Conservation (phyloP, 2,888 invertebrate species). For the Elegia similella region DNA sequence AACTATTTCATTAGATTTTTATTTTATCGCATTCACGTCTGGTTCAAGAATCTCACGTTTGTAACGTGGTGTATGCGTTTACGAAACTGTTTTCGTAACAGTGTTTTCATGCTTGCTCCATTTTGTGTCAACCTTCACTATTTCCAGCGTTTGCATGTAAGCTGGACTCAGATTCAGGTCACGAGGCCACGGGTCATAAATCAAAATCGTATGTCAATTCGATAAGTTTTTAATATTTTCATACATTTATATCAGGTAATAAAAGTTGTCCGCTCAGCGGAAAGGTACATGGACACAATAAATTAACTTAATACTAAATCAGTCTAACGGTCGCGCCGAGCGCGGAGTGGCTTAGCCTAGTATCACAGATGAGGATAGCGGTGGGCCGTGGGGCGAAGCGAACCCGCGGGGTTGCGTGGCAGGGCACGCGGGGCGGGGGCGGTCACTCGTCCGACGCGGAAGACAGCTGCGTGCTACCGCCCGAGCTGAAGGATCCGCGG, state of each 20-base stretch:
- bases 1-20: neutral
- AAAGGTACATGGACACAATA: slow-evolving; percentile 80
- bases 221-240: slow-evolving; percentile 57
- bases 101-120: slow-evolving; percentile 24
- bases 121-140: slow-evolving; percentile 36
- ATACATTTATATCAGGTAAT: slow-evolving; percentile 71
- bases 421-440: slow-evolving; percentile 45
- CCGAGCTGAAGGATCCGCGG: slow-evolving; percentile 84
- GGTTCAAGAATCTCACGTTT: slow-evolving; percentile 8
- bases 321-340: slow-evolving; percentile 79
- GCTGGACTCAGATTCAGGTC: slow-evolving; percentile 26
- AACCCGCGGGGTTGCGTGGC: slow-evolving; percentile 47
- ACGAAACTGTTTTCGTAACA: slow-evolving; percentile 22
- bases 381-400: slow-evolving; percentile 72
- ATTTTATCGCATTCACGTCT: slow-evolving; percentile 2
- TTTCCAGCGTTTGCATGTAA: slow-evolving; percentile 29
- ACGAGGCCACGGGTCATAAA: slow-evolving; percentile 44
- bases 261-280: slow-evolving; percentile 77
- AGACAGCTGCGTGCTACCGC: slow-evolving; percentile 83
- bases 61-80: slow-evolving; percentile 11
- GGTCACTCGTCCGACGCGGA: slow-evolving; percentile 83
- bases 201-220: slow-evolving; percentile 53
- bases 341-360: slow-evolving; percentile 74
- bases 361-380: slow-evolving; percentile 81
- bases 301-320: slow-evolving; percentile 78